Conservation (phyloP, 1,140 invertebrate genomes). For the Pseudoatta argentina region DNA sequence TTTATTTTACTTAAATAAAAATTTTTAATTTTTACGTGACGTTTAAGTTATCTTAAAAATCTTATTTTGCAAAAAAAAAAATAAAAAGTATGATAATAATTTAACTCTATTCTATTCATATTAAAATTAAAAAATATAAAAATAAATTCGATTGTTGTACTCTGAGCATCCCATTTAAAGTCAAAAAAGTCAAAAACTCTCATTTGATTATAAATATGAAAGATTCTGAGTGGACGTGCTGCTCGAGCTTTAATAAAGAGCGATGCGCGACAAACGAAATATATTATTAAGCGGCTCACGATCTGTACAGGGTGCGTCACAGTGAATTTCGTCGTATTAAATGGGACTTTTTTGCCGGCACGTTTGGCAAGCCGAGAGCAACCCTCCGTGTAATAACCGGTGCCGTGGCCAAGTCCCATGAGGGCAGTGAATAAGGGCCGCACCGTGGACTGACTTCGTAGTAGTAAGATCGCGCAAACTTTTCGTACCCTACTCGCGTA, state of each 20-base stretch:
- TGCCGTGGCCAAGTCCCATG: conserved; percentile 74
- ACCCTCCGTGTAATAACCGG: conserved; percentile 73
- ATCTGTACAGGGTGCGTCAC: conserved; percentile 67
- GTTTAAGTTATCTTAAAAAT: too few species aligned
- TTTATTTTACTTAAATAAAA: not conserved
- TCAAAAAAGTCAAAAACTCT: not conserved
- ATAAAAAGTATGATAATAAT: too few species aligned
- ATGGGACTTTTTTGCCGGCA: conserved; percentile 76
- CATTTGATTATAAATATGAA: conserved; percentile 35
- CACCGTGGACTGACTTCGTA: conserved; percentile 79
- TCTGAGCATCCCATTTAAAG: too few species aligned
- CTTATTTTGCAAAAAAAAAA: too few species aligned
- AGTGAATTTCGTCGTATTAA: conserved; percentile 77
- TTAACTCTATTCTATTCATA: too few species aligned
- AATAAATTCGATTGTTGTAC: too few species aligned
- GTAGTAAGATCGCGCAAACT: conserved; percentile 78
- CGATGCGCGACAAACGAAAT: conserved; percentile 70
- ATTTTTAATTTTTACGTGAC: too few species aligned
- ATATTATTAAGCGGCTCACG: conserved; percentile 70
- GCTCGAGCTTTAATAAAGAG: conserved; percentile 69
- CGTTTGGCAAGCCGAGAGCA: conserved; percentile 74
- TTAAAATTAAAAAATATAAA: too few species aligned
- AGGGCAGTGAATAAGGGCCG: conserved; percentile 79
- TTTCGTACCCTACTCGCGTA: conserved; percentile 78
- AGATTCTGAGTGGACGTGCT: conserved; percentile 4